Evolutionary conservation across 2,888 invertebrate genomes (phyloP), one percentile per base, ranked within the genome.

Genomic region (Cosmia pyralina): DNA sequence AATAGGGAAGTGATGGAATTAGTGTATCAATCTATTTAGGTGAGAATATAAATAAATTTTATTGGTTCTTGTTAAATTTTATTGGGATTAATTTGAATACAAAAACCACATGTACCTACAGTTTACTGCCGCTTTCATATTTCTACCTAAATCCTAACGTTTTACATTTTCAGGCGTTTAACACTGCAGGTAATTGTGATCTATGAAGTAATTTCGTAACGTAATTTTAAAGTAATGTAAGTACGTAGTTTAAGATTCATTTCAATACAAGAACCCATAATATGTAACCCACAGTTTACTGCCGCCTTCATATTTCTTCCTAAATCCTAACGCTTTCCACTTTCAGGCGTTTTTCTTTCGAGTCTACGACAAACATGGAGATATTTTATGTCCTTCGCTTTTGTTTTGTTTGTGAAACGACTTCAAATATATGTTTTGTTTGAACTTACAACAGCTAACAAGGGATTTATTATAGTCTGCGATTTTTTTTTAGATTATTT

Each of bases 361-460:
- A 82, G 55, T 65, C 55, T 52, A 68, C 84, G 81, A 85, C 85
- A 86, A 86, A 87, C 86, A 81, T 63, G 74, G 79, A 85, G 82
- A 88, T 87, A 86, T 88, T 87, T 87, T 83, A 88, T 82, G 81
- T 77, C 79, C 75, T 80, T 79, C 71, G 70, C 79, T 72, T 79
- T 81, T 88, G 81, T 72, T 80, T 81, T 88, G 83, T 83, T 83
- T 84, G 82, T 75, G 78, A 67, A 82, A 82, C 79, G 80, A 82
- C 82, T 86, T 85, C 76, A 84, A 85, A 85, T 85, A 82, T 82
- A 83, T 85, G 81, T 83, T 85, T 82, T 86, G 78, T 85, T 82
- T 75, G 57, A 58, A 58, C 71, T 81, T 81, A 76, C 60, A 75
- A 41, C 71, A 55, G 55, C 76, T 71, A 60, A 46, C 63, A 65